A percentile compares a stretch with the other conserved stretches of the same genome.
These are phyloP conservation scores for Neodon shergylaensis DNA, from an alignment of 2,113 vertebrate genomes.

Conservation along the genomic window DNA sequence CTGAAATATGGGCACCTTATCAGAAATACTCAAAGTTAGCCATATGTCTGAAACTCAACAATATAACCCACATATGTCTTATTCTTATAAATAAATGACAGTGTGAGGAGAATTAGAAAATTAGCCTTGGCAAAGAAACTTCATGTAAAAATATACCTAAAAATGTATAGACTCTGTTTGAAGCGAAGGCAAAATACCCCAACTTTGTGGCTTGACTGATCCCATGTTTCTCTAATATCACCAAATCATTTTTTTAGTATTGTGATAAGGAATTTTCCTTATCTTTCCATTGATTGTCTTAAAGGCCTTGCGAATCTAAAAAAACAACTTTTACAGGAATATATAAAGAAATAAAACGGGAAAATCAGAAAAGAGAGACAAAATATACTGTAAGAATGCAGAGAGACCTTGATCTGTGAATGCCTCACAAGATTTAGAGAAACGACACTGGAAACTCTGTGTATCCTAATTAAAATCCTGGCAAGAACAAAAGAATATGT, in stretches of 20 bases:
- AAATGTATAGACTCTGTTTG: not conserved
- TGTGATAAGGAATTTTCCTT: not conserved
- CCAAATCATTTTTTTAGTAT: not conserved
- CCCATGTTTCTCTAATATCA: not conserved
- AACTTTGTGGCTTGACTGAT: not conserved
- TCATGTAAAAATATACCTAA: not conserved
- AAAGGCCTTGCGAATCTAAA: not conserved
- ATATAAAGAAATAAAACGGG: not conserved
- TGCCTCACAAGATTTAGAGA: not conserved
- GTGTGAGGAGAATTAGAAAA: not conserved
- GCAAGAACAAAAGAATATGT: not conserved
- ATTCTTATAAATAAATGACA: not conserved
- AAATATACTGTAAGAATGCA: not conserved
- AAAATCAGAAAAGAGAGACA: not conserved
- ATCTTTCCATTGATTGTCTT: not conserved
- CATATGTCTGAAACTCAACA: not conserved
- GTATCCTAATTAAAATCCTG: conserved; percentile 28
- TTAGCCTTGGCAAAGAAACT: not conserved
- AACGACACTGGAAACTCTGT: not conserved
- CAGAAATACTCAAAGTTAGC: not conserved
- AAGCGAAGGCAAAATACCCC: not conserved
- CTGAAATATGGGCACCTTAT: not conserved
- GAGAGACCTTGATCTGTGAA: not conserved
- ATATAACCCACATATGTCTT: not conserved
- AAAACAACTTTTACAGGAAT: not conserved